These are phyloP conservation scores for Hetaerina titia DNA, from an alignment of 2,888 invertebrate genomes.

Conservation along the genomic window DNA sequence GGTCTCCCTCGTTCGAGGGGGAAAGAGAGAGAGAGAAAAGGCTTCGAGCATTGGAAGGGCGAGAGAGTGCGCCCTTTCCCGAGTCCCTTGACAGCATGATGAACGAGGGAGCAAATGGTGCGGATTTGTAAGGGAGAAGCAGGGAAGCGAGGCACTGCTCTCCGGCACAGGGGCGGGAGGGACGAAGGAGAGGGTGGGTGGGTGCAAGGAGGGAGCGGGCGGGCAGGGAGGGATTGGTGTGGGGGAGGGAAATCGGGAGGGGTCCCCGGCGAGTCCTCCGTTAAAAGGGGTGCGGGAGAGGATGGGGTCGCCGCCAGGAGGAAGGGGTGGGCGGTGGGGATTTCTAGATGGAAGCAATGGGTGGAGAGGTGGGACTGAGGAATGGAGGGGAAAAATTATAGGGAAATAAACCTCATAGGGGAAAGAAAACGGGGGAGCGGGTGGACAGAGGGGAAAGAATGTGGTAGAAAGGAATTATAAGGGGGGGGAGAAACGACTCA, in stretches of 20 bases:
- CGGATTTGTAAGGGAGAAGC: constrained; percentile 70
- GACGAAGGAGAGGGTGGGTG: not conserved
- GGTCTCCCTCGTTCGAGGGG: not conserved
- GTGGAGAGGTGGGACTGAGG: not conserved
- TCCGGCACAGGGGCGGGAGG: not conserved
- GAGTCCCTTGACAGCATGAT: constrained; percentile 69
- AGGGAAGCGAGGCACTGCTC: not conserved
- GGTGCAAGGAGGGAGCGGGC: not conserved
- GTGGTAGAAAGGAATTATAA: not conserved
- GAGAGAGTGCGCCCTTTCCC: not conserved
- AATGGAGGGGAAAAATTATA: constrained; percentile 39
- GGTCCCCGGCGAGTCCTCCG: not conserved
- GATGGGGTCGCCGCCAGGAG: not conserved
- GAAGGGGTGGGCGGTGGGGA: not conserved
- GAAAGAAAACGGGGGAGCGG: not conserved
- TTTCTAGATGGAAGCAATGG: not conserved
- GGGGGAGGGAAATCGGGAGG: not conserved
- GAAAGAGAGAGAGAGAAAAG: constrained; percentile 24
- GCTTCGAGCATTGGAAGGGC: not conserved
- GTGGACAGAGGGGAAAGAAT: not conserved
- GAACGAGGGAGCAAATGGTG: constrained; percentile 71
- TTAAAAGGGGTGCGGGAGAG: constrained; percentile 31
- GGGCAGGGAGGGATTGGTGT: not conserved
- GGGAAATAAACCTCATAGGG: constrained; percentile 24
- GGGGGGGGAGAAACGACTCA: not conserved